Evolutionary conservation across 2,113 vertebrate genomes (phyloP), one percentile per base, ranked within the genome.

Genomic region (Pelecanoides urinatrix): DNA sequence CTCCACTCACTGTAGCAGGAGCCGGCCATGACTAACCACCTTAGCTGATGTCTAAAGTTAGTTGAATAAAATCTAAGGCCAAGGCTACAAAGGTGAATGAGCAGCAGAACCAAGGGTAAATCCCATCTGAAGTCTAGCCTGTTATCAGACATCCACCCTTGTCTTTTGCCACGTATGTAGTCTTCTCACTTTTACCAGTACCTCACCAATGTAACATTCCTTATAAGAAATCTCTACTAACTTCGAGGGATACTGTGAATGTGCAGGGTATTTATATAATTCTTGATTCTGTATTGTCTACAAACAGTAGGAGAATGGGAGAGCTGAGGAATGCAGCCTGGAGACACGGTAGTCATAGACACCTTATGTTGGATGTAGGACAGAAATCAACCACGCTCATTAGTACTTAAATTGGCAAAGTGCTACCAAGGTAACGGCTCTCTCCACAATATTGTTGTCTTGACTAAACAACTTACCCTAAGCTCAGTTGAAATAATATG

Each of bases 401-500:
- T 86, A 70, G 50, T 2, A 38, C 82, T 47, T 38, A 36, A 95
- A 87, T 68, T 55, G 83, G 59, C 88, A 18, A 55, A 67, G 76
- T 42, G 95, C 97, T 96, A 80, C 95, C 96, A 95, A 86, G 97
- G 97, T 47, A 97, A 97, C 96, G 1, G 74, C 88, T 59, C 73
- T 78, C 81, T 36, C 90, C 96, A 96, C 95, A 97, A 96, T 23
- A 92, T 75, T 90, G 93, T 90, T 93, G 93, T 95, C 94, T 29
- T 95, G 92, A 74, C 96, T 56, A 83, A 97, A 96, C 83, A 94
- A 56, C 83, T 87, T 77, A 52, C 86, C 40, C 92, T 50, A 26
- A 92, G 88, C 95, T 72, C 63, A 29, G 40, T 75, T 91, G 96
- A 96, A 96, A 94, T 78, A 96, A 96, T 95, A 88, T 98, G 97